Percentiles rank a stretch among this genome's conserved stretches.
Evolutionary conservation across 2,113 vertebrate species (phyloP).

Genomic region (Aix galericulata): DNA sequence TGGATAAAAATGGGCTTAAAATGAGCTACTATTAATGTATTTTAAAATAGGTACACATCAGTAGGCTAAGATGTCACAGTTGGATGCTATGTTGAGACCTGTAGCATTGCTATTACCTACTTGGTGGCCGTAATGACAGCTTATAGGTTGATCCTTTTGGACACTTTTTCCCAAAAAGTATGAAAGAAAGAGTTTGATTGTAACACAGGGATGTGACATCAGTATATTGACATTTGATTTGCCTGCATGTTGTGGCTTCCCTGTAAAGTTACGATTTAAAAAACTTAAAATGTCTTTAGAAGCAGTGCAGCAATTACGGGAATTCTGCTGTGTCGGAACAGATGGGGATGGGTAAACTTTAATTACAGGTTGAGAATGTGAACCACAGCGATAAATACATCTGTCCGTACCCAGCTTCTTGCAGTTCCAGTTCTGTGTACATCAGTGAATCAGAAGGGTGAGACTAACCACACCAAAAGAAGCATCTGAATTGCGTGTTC

Average conservation of each 20-base stretch:
- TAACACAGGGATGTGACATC: background rate
- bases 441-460: background rate
- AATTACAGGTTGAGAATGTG: background rate
- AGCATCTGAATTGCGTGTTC: background rate
- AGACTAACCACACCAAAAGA: background rate
- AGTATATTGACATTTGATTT: background rate
- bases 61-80: accelerated
- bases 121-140: accelerated
- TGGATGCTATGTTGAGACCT: background rate
- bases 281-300: background rate
- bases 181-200: background rate
- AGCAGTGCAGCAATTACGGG: background rate
- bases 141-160: background rate
- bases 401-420: background rate
- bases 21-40: background rate
- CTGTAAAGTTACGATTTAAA: background rate
- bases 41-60: background rate
- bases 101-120: background rate
- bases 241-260: background rate
- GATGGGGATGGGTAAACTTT: background rate
- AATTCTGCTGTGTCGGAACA: background rate
- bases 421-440: background rate
- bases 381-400: background rate
- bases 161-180: background rate
- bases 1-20: background rate